Conservation (phyloP, 2,888 invertebrate species). For the Orthosia incerta region DNA sequence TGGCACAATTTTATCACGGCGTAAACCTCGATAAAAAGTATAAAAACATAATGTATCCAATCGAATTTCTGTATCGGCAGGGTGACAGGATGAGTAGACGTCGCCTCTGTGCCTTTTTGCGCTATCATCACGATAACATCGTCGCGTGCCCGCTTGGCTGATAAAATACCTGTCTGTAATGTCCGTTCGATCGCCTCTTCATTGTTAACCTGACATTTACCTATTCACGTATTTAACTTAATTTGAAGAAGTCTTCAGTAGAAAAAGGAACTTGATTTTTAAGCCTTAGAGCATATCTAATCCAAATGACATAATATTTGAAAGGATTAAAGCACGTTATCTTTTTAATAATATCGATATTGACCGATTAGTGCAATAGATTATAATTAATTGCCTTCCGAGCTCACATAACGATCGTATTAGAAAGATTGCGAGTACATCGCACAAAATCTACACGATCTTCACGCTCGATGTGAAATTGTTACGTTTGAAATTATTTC, state of each 20-base stretch:
- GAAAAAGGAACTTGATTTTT: background rate
- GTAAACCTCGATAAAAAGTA: conserved; percentile 53
- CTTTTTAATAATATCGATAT: conserved; percentile 53
- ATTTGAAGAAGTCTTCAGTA: conserved; percentile 2
- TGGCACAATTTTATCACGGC: conserved; percentile 43
- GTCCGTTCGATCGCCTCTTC: conserved; percentile 62
- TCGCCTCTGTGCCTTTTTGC: conserved; percentile 72
- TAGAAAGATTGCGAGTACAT: conserved; percentile 11
- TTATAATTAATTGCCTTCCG: conserved; percentile 37
- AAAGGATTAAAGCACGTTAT: conserved; percentile 45
- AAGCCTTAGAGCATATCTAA: conserved; percentile 32
- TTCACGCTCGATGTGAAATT: conserved; percentile 17
- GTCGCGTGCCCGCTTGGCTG: conserved; percentile 76
- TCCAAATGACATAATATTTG: conserved; percentile 45
- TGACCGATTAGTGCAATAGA: conserved; percentile 50
- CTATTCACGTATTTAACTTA: conserved; percentile 44
- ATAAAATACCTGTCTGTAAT: conserved; percentile 77
- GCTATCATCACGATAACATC: conserved; percentile 81
- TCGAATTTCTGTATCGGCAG: conserved; percentile 52
- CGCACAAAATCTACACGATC: conserved; percentile 7
- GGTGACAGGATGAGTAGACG: conserved; percentile 66
- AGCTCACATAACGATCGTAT: conserved; percentile 28
- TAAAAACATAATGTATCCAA: conserved; percentile 61
- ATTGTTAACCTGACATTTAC: conserved; percentile 50
- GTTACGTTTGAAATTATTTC: conserved; percentile 36